phyloP scores from a whole-genome alignment of 2,888 invertebrate species.

The Harpalus rufipes region DNA sequence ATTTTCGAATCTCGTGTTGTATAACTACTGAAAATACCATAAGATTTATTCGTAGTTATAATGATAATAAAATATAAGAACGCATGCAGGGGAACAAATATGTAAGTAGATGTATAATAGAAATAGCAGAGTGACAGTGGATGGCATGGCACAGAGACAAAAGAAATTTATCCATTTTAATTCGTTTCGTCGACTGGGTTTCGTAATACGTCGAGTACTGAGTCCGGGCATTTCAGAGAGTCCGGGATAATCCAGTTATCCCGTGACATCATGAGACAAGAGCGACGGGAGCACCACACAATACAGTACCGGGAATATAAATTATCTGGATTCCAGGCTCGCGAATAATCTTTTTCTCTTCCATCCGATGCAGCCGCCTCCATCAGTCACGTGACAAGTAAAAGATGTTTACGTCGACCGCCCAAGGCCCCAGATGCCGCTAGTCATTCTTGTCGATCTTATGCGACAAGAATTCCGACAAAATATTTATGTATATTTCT shows the following conservation, averaged over 20 bases:
- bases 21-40: too few species aligned
- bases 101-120: conserved; percentile 33
- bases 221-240: conserved; percentile 29
- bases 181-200: conserved; percentile 27
- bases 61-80: background rate
- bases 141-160: conserved; percentile 9
- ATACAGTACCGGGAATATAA: conserved; percentile 52
- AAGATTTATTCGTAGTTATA: background rate
- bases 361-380: conserved; percentile 32
- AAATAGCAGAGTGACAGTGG: conserved; percentile 25
- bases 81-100: background rate
- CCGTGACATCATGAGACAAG: conserved; percentile 52
- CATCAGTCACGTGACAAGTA: conserved; percentile 47
- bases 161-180: conserved; percentile 42
- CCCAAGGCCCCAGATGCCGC: background rate
- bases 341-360: conserved; percentile 53
- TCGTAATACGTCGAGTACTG: conserved; percentile 25
- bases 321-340: conserved; percentile 49
- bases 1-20: too few species aligned
- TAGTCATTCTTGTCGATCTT: conserved; percentile 14
- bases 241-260: conserved; percentile 56
- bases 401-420: conserved; percentile 39
- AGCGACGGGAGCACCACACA: conserved; percentile 21
- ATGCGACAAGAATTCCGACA: background rate
- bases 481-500: background rate